phyloP scores from a whole-genome alignment of 2,888 invertebrate genomes.

The Melieria omissa region DNA sequence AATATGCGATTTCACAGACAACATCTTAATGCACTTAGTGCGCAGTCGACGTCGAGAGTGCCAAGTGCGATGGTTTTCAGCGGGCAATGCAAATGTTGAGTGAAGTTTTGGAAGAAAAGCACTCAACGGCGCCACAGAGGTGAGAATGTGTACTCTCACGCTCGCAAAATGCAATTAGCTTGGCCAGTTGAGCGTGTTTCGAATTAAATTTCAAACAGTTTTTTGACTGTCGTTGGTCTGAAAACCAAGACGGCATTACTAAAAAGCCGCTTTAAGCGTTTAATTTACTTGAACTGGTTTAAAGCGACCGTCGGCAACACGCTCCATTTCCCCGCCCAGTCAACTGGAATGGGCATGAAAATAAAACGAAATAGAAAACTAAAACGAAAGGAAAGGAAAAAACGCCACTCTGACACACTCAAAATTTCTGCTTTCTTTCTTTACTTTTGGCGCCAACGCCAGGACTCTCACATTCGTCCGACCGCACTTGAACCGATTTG shows the following conservation, averaged over 20 bases:
- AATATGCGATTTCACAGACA: constrained; percentile 49
- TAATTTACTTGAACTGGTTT: constrained; percentile 8
- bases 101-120: too few relatives aligned
- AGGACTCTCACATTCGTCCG: not conserved
- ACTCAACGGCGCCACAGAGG: too few relatives aligned
- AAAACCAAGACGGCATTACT: too few relatives aligned
- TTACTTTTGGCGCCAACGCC: not conserved
- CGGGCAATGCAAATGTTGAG: too few relatives aligned
- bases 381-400: not conserved
- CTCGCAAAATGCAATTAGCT: too few relatives aligned
- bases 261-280: not conserved
- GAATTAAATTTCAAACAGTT: too few relatives aligned
- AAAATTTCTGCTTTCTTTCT: constrained; percentile 14
- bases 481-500: constrained; percentile 53
- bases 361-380: not conserved
- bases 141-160: too few relatives aligned
- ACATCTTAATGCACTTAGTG: constrained; percentile 66
- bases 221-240: too few relatives aligned
- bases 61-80: too few relatives aligned
- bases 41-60: constrained; percentile 18
- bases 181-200: too few relatives aligned
- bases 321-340: constrained; percentile 27
- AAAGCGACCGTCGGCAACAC: constrained; percentile 20
- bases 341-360: constrained; percentile 13
- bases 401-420: not conserved